phyloP scores from a whole-genome alignment of 1,140 invertebrate species.

The Cyrtorhinus lividipennis region DNA sequence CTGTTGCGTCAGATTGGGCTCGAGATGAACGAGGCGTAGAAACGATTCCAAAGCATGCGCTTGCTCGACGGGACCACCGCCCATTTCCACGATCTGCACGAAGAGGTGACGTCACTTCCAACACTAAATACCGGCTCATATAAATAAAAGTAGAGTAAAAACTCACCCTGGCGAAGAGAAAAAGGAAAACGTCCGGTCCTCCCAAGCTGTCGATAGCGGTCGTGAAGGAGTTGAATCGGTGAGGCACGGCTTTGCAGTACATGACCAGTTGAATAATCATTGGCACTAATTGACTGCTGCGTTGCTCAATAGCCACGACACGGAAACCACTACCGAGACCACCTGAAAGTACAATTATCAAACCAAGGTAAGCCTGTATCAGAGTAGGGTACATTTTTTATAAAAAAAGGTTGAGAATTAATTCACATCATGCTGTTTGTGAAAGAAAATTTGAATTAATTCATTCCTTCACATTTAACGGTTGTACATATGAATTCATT shows the following conservation, averaged over 20 bases:
- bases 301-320: slow-evolving; percentile 12
- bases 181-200: slow-evolving; percentile 42
- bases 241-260: slow-evolving; percentile 29
- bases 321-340: slow-evolving; percentile 15
- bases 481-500: too few species aligned
- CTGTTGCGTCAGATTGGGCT: slow-evolving; percentile 36
- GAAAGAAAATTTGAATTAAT: too few species aligned
- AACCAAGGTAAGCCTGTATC: slow-evolving; percentile 11
- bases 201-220: slow-evolving; percentile 40
- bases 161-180: slow-evolving; percentile 42
- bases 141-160: too few species aligned
- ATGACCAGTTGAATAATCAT: slow-evolving; percentile 31
- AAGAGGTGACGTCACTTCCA: too few species aligned
- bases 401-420: too few species aligned
- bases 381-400: too few species aligned
- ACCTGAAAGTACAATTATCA: too few species aligned
- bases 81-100: slow-evolving; percentile 40
- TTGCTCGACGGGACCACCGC: slow-evolving; percentile 38
- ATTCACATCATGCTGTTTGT: too few species aligned
- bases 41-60: slow-evolving; percentile 39
- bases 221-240: slow-evolving; percentile 37
- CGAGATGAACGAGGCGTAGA: slow-evolving; percentile 35
- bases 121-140: too few species aligned
- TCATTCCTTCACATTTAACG: too few species aligned
- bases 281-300: slow-evolving; percentile 25